Conservation (phyloP, 2,888 invertebrate genomes). For the Anthrax anthrax region DNA sequence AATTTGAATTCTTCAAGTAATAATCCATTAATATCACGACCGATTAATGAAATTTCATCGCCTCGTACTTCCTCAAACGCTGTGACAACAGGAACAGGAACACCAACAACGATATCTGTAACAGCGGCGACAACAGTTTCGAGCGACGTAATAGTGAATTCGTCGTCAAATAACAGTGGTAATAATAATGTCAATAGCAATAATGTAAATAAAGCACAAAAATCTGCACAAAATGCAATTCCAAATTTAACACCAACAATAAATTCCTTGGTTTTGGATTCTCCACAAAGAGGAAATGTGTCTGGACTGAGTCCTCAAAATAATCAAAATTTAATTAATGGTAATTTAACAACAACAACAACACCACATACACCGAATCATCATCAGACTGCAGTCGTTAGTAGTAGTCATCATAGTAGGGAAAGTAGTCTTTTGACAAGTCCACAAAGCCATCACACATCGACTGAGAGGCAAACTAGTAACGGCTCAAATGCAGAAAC, state of each 20-base stretch:
- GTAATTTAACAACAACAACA: slow-evolving; percentile 1
- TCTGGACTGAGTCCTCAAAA: neutral
- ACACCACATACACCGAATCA: neutral
- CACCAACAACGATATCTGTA: slow-evolving; percentile 10
- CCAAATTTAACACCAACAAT: slow-evolving; percentile 5
- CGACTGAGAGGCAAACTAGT: neutral
- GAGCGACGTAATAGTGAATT: slow-evolving; percentile 3
- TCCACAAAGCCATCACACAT: slow-evolving; percentile 11
- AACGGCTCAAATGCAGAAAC: slow-evolving; percentile 12
- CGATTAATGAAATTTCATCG: slow-evolving; percentile 9
- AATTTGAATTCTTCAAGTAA: slow-evolving; percentile 4
- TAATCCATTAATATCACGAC: slow-evolving; percentile 5
- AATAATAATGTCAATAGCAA: neutral
- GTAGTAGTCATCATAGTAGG: slow-evolving; percentile 5
- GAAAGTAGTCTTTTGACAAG: slow-evolving; percentile 9
- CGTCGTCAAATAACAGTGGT: slow-evolving; percentile 2
- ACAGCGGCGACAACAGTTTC: slow-evolving; percentile 9
- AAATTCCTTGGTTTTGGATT: slow-evolving; percentile 8
- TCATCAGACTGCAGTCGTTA: neutral
- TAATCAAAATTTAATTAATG: slow-evolving; percentile 6
- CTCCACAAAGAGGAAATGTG: slow-evolving; percentile 5
- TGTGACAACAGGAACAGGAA: slow-evolving; percentile 12
- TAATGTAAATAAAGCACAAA: slow-evolving; percentile 7
- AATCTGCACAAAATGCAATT: slow-evolving; percentile 8
- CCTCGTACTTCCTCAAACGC: slow-evolving; percentile 10